Percentiles rank a stretch among this genome's conserved stretches.
phyloP scores from a whole-genome alignment of 2,797 vertebrate genomes.

The Vespertilio murinus region DNA sequence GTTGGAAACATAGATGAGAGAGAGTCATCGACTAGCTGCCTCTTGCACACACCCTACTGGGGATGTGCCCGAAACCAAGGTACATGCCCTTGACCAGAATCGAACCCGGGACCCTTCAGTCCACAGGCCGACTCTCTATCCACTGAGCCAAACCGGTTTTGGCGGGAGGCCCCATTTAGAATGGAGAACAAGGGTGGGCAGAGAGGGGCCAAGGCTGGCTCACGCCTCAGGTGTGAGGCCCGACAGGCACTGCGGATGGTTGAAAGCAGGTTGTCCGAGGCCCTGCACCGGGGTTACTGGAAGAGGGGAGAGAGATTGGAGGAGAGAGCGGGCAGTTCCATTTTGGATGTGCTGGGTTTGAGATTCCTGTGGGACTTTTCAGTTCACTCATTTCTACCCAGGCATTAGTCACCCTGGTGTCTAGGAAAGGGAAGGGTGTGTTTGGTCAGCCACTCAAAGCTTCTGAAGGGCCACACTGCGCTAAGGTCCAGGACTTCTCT shows the following conservation, averaged over 20 bases:
- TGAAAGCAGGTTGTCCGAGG: not conserved
- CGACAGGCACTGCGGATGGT: not conserved
- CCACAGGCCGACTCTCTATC: no score
- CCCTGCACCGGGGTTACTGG: not conserved
- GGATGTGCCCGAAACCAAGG: no score
- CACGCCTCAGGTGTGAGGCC: not conserved
- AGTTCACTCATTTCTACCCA: slow-evolving; percentile 42
- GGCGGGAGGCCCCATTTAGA: not conserved
- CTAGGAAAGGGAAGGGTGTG: not conserved
- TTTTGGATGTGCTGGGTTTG: slow-evolving; percentile 2
- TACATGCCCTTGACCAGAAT: no score
- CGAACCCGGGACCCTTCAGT: no score
- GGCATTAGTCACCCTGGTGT: slow-evolving; percentile 36
- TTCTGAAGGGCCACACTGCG: not conserved
- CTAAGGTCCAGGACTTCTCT: not conserved
- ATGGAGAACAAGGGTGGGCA: not conserved
- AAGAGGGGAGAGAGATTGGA: not conserved
- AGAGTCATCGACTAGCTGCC: no score
- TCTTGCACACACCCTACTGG: no score
- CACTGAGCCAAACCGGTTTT: no score
- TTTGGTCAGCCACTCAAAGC: not conserved
- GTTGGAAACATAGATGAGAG: no score
- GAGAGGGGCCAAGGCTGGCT: not conserved
- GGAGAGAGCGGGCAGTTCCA: not conserved
- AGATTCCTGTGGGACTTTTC: slow-evolving; percentile 55